These are phyloP conservation scores for Homalodisca vitripennis DNA, from an alignment of 1,140 invertebrate species.

Conservation along the genomic window DNA sequence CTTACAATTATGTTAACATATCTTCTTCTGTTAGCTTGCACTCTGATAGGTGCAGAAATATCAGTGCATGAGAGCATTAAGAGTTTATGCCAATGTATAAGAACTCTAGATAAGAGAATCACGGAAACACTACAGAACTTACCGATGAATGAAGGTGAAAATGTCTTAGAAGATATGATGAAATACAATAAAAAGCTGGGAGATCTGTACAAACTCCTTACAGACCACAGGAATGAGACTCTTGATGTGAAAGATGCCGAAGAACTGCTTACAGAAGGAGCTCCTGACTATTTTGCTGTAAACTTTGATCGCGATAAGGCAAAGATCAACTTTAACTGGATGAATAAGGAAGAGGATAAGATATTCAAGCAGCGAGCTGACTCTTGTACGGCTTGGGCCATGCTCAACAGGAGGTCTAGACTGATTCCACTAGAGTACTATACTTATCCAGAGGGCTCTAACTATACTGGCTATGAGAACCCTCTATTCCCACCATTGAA, in stretches of 20 bases:
- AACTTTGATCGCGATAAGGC: constrained; percentile 1
- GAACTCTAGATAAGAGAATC: neutral
- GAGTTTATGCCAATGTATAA: neutral
- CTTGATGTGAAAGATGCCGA: neutral
- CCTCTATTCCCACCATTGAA: neutral
- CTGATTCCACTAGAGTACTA: neutral
- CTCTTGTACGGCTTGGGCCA: neutral
- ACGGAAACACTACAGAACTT: neutral
- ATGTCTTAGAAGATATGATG: neutral
- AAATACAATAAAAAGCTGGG: neutral
- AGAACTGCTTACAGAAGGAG: neutral
- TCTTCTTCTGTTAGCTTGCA: no score
- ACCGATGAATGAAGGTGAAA: neutral
- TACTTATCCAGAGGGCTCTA: neutral
- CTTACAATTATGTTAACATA: no score
- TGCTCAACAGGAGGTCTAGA: neutral
- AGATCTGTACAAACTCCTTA: neutral
- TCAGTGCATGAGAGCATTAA: neutral
- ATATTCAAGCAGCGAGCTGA: neutral
- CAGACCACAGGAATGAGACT: neutral
- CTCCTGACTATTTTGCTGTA: neutral
- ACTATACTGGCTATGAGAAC: neutral
- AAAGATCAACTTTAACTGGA: neutral
- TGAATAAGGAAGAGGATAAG: neutral
- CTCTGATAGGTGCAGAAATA: neutral